Conservation (phyloP, 2,113 vertebrate genomes). For the Atlantisia rogersi region DNA sequence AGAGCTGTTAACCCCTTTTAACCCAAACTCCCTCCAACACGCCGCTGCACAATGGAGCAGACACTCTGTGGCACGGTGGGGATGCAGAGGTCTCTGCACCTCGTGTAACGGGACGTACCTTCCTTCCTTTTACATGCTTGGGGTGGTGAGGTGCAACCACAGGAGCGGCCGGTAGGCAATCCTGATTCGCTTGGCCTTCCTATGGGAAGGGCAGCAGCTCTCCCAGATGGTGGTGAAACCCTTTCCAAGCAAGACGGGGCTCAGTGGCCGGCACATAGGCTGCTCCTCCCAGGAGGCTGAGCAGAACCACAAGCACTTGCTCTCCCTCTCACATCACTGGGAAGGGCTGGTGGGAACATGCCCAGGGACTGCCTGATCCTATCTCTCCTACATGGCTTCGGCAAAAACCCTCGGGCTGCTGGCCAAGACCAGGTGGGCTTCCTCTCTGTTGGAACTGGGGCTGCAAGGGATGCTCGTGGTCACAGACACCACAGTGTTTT, state of each 20-base stretch:
- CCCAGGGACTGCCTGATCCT: not conserved
- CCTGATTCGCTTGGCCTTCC: not conserved
- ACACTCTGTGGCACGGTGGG: not conserved
- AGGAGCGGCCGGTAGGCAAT: not conserved
- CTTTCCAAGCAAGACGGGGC: not conserved
- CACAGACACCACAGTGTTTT: accelerated
- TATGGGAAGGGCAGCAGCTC: accelerated
- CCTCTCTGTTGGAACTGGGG: not conserved
- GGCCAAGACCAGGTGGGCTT: not conserved
- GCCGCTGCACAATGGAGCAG: constrained; percentile 24
- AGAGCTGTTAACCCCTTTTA: constrained; percentile 85
- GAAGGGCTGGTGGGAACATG: not conserved
- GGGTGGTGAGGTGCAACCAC: not conserved
- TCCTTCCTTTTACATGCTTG: not conserved
- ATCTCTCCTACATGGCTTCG: not conserved
- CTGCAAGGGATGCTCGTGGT: not conserved
- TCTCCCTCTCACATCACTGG: accelerated
- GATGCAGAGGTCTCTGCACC: not conserved
- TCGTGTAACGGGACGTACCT: not conserved
- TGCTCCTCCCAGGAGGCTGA: not conserved
- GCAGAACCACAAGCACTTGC: accelerated
- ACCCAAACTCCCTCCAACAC: constrained; percentile 69
- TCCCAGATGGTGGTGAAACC: accelerated
- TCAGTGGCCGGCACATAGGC: not conserved
- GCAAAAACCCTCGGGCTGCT: not conserved